Base-by-base conservation (phyloP, 1,140 invertebrate species). In the Drosophila funebris region DNA sequence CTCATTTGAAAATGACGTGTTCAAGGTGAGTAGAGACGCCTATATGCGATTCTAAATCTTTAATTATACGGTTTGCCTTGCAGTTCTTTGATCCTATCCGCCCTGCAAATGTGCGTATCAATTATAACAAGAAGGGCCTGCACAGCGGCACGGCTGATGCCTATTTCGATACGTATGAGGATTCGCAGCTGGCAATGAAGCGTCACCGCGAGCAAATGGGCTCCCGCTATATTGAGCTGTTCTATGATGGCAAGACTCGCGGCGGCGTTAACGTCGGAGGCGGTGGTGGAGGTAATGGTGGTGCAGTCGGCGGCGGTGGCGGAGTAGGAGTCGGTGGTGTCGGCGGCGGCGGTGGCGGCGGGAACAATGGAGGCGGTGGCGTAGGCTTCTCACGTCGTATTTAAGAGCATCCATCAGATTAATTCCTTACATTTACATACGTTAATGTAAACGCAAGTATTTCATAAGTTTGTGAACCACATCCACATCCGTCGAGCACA, bases 81-180 rank as follows among this genome's bases (percentile, higher is more conserved):
- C 29, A 92, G 91, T 92, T 92, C 68, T 92, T 92, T 29, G 87
- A 91, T 43, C 91, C 91, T n/a, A 61, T 92, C 33, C 81, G 90
- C 6, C 91, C 91, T 22, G 78, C 78, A 9, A 85, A 90, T 70
- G 90, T 91, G 52, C 81, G 90, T 22, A 82, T 92, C 41, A 91
- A 91, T 37, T 92, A 89, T 57, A 91, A 92, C 58, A 90, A 91
- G 14, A 90, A 98, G 92, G 97, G 97, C 1, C 92, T 97, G 58
- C 96, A 97, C 11, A 97, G 96, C 92, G 97, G 97, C 9, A 97
- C 98, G 92, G 97, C 96, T 27, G 98, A 97, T 82, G 95, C 98
- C 41, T 95, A 97, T 91, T 94, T 98, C 90, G 94, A 95, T 33
- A 94, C 94, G 66, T 94, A 96, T 50, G 95, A 96, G 29, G 97